These are phyloP conservation scores for Cantharis rustica DNA, from an alignment of 2,888 invertebrate genomes.

Conservation along the genomic window DNA sequence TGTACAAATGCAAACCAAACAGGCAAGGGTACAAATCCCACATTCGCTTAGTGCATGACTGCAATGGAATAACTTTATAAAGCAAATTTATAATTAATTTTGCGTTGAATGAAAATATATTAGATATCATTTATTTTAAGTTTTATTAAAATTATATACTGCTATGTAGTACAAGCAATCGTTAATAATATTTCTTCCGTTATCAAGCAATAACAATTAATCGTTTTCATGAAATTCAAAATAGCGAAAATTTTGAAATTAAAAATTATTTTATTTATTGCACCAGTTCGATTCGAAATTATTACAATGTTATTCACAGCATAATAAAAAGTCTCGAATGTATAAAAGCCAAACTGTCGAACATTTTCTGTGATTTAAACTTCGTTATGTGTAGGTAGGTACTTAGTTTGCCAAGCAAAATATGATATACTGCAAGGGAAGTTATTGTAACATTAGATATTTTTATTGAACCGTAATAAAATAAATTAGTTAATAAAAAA, in stretches of 20 bases:
- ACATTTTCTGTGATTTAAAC: neutral
- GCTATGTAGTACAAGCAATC: neutral
- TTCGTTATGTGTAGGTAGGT: neutral
- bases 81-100: neutral
- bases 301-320: neutral
- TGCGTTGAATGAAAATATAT: neutral
- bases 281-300: neutral
- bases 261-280: neutral
- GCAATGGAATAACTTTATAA: neutral
- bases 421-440: neutral
- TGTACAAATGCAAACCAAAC: neutral
- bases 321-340: neutral
- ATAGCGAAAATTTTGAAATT: neutral
- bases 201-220: neutral
- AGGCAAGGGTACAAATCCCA: neutral
- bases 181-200: neutral
- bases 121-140: neutral
- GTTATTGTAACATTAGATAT: neutral
- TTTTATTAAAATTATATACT: neutral
- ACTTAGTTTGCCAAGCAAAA: neutral
- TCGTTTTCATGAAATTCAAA: neutral
- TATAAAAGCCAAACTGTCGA: neutral
- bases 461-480: neutral
- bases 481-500: neutral
- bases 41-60: neutral